phyloP scores from a whole-genome alignment of 2,888 invertebrate genomes.

The Eristalis intricaria region DNA sequence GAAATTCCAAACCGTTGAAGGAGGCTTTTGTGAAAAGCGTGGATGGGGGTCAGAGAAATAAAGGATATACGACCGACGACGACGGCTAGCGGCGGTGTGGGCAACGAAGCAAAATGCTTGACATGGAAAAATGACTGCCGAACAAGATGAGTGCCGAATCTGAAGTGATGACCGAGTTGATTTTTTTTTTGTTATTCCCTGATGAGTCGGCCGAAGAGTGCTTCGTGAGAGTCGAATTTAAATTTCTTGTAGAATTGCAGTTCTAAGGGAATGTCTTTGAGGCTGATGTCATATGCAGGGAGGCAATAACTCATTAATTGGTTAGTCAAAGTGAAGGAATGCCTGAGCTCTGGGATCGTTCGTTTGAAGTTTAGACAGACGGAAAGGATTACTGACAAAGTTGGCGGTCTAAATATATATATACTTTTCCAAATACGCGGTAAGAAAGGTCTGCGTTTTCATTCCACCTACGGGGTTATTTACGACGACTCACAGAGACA shows the following conservation, averaged over 20 bases:
- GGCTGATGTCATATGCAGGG: neutral
- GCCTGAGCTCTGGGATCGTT: neutral
- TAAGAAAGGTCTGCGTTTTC: too few species aligned
- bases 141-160: constrained; percentile 2
- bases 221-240: neutral
- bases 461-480: too few species aligned
- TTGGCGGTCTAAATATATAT: too few species aligned
- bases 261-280: neutral
- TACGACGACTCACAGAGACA: too few species aligned
- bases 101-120: constrained; percentile 10
- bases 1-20: constrained; percentile 46
- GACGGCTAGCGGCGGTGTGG: neutral
- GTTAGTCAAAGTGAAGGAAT: neutral
- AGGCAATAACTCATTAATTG: neutral
- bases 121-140: neutral
- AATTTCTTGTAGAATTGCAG: neutral
- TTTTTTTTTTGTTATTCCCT: neutral
- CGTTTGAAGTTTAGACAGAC: too few species aligned
- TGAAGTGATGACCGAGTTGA: neutral
- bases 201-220: neutral
- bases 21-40: constrained; percentile 48
- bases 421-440: too few species aligned
- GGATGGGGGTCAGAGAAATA: constrained; percentile 35
- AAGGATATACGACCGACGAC: constrained; percentile 44
- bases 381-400: too few species aligned